A percentile compares a stretch with the other conserved stretches of the same genome.
Evolutionary conservation across 2,797 vertebrate genomes (phyloP).

Genomic region (Helostoma temminkii): DNA sequence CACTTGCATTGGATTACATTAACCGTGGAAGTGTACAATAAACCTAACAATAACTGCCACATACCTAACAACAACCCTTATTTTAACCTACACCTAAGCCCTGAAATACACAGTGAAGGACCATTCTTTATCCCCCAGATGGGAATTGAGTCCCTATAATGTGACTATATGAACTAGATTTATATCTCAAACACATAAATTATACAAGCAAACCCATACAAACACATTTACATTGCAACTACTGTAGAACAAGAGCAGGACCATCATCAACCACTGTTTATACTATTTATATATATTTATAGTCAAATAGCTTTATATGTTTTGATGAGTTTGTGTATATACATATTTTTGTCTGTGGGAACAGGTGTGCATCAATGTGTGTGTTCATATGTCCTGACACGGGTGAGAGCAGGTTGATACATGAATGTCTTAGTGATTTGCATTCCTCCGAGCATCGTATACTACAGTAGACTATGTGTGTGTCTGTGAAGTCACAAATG

Average conservation of each 20-base stretch:
- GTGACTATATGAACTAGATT: background rate
- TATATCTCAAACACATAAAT: background rate
- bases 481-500: constrained; percentile 10
- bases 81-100: too few relatives aligned
- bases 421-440: background rate
- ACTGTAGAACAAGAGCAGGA: too few relatives aligned
- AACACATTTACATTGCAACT: background rate
- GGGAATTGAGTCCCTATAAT: background rate
- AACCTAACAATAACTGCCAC: background rate
- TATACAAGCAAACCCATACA: background rate
- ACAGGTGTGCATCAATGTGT: background rate
- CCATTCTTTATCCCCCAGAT: background rate
- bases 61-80: background rate
- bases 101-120: background rate
- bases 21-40: background rate
- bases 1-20: background rate
- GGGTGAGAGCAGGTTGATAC: background rate
- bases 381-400: background rate
- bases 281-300: constrained; percentile 1
- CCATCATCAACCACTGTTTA: too few relatives aligned
- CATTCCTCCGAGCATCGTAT: too few relatives aligned
- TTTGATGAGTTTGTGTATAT: background rate
- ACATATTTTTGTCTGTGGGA: too few relatives aligned
- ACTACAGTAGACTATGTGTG: background rate
- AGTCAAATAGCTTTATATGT: background rate